Conservation (phyloP, 2,888 invertebrate species). For the Griposia aprilina region DNA sequence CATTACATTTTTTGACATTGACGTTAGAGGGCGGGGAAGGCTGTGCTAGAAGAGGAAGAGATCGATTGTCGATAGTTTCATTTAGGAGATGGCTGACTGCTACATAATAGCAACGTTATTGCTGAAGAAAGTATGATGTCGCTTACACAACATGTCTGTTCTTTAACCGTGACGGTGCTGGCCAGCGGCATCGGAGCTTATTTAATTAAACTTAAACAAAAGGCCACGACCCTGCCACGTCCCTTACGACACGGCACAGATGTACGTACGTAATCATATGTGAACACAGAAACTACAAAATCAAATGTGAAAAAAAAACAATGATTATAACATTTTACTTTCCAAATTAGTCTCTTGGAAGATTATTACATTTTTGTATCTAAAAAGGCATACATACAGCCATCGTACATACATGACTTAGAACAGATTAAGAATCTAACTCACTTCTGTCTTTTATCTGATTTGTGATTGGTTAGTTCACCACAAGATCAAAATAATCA, state of each 20-base stretch:
- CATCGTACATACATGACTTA: too few species aligned
- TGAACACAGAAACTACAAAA: neutral
- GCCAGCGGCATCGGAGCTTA: neutral
- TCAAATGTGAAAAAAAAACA: neutral
- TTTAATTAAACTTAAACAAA: neutral
- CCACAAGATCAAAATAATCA: neutral
- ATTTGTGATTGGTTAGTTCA: slow-evolving; percentile 28
- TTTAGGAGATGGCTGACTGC: neutral
- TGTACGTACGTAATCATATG: neutral
- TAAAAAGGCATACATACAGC: neutral
- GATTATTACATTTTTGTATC: neutral
- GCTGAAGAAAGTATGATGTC: neutral
- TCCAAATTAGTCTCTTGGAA: neutral
- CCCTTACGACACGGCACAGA: neutral
- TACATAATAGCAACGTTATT: neutral
- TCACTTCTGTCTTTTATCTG: neutral
- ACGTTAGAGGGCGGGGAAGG: slow-evolving; percentile 10
- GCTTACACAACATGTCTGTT: neutral
- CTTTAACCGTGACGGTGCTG: neutral
- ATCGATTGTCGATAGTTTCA: slow-evolving; percentile 37
- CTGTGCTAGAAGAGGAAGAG: neutral
- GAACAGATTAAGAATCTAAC: slow-evolving; percentile 1
- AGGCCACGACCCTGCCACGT: neutral
- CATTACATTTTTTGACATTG: slow-evolving; percentile 17
- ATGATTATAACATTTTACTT: neutral